Evolutionary conservation across 2,113 vertebrate species (phyloP), one percentile per base, ranked within the genome.

Genomic region (Tupaia chinensis): DNA sequence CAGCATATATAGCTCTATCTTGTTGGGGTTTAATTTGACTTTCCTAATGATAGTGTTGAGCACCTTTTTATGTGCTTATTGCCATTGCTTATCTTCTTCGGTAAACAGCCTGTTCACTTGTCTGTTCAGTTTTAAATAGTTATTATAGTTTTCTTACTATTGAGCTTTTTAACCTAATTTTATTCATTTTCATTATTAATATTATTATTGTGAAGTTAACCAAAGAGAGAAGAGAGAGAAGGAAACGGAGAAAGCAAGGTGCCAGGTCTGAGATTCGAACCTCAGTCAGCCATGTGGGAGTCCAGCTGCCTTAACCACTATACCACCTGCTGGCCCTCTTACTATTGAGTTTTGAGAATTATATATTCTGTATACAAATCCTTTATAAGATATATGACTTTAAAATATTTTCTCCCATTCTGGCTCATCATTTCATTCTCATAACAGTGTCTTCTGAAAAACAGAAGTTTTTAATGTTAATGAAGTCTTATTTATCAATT

Each of bases 271-370:
- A 44, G 44, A 44, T 44, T 44, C 44, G 44, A 44, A 44, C 44
- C 44, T 44, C 44, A 44, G 44, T 44, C 44, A 44, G 44, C 44
- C 5, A 44, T 44, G 44, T 44, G 44, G 44, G 44, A 44, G 44
- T 44, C 44, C 44, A 44, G 44, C 44, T 44, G 44, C 44, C 44
- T 44, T 44, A 44, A 44, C 44, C 44, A 44, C 44, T 44, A 44
- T 44, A 44, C 44, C 44, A 44, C 44, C 44, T 44, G 44, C 44
- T 44, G 44, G 44, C 44, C 44, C 44, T 69, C 44, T 72, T 72
- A 70, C 17, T n/a, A 69, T 54, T 56, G 89, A 61, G 32, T 32
- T 95, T 92, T 92, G 25, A 81, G 68, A 68, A 54, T 77, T 79
- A 69, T 25, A 34, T 69, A 80, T 77, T 58, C 23, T 77, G 29